Percentiles rank a stretch among this genome's conserved stretches.
These are phyloP conservation scores for Macrophya annulata DNA, from an alignment of 2,888 invertebrate species.

Conservation along the genomic window DNA sequence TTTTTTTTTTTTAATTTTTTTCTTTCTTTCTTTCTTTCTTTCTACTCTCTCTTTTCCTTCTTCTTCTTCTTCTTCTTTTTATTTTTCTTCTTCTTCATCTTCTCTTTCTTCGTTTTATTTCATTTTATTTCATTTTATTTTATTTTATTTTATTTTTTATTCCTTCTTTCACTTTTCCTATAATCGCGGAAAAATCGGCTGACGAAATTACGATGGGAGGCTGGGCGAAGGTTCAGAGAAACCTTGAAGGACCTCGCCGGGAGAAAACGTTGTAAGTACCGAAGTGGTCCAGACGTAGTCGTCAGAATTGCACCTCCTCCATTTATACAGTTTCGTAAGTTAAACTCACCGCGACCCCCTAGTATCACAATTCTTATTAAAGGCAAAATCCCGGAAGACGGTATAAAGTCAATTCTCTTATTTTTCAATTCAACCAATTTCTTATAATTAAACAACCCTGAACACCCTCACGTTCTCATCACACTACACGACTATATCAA, in stretches of 20 bases:
- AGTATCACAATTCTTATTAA: background rate
- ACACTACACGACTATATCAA: background rate
- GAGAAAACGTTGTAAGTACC: constrained; percentile 44
- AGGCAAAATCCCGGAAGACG: background rate
- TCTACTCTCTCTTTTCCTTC: background rate
- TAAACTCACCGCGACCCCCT: background rate
- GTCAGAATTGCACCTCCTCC: background rate
- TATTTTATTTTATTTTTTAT: constrained; percentile 39
- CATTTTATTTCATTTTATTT: constrained; percentile 39
- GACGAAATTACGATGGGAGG: constrained; percentile 57
- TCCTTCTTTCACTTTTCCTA: constrained; percentile 60
- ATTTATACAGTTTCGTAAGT: background rate
- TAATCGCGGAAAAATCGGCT: constrained; percentile 67
- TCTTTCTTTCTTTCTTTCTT: background rate
- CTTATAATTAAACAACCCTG: constrained; percentile 12
- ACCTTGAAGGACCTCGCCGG: constrained; percentile 38
- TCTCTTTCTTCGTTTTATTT: background rate
- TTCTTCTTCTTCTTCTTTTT: background rate
- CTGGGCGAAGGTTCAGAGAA: constrained; percentile 61
- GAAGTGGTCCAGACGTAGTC: constrained; percentile 39
- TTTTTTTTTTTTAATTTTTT: too few relatives aligned
- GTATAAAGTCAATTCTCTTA: constrained; percentile 26
- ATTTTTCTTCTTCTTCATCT: background rate
- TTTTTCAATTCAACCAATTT: constrained; percentile 28
- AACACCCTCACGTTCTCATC: background rate